A percentile compares a stretch with the other conserved stretches of the same genome.
Conservation (phyloP, 1,140 invertebrate genomes). For the Scylla paramamosain region DNA sequence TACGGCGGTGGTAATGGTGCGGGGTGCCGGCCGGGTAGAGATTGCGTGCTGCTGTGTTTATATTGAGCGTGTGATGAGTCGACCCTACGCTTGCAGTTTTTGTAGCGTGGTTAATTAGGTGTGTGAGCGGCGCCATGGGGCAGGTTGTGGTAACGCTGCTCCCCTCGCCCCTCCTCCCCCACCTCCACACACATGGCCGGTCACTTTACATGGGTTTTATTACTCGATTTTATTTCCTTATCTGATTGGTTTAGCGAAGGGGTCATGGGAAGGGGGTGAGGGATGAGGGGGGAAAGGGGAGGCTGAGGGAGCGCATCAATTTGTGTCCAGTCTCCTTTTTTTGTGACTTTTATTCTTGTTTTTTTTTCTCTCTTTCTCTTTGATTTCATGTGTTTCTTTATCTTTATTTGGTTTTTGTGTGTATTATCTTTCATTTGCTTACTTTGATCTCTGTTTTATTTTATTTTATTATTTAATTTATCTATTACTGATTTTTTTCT, state of each 20-base stretch:
- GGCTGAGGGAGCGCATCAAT: neutral
- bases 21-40: neutral
- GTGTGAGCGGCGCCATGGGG: neutral
- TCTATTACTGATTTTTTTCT: no score
- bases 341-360: neutral
- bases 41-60: neutral
- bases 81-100: neutral
- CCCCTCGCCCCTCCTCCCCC: neutral
- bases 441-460: neutral
- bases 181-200: neutral
- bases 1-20: neutral
- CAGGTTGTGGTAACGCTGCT: neutral
- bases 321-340: neutral
- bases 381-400: neutral
- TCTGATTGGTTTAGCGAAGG: neutral
- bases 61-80: neutral
- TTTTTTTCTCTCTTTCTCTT: neutral
- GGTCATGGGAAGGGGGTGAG: neutral
- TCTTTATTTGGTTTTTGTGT: neutral
- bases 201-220: conserved; percentile 41
- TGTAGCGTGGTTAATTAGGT: neutral
- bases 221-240: neutral
- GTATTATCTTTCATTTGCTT: neutral
- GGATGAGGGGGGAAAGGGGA: neutral
- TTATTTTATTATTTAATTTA: neutral